Base-by-base conservation (phyloP, 2,797 vertebrate species). In the Phataginus tetradactyla region DNA sequence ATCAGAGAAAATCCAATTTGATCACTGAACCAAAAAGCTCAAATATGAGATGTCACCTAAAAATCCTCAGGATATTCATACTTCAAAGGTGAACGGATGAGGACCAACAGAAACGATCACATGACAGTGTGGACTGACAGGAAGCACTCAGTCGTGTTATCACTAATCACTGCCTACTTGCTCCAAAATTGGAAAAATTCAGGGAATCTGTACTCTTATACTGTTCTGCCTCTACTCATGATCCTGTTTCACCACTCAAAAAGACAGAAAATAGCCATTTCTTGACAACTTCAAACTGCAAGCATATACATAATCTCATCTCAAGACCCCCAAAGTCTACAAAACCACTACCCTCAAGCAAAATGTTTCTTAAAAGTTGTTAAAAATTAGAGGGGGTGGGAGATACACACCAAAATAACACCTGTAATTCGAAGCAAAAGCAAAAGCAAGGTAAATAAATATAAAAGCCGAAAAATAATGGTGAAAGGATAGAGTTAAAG, bases 401-500 rank as follows among this genome's bases (percentile, higher is more conserved):
- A 17, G 32, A 14, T 32, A 5, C 23, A 80, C 32, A 86, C 1
- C 49, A 93, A 92, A 86, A 89, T 53, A 37, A 86, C 23, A 89
- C 0, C 29, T 7, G 1, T 39, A 75, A 83, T 90, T 81, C 68
- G 87, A 90, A 93, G 27, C 69, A 92, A 97, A 96, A 59, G 63
- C 23, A 66, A 97, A 96, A 59, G 63, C 23, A 66, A 84, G 94
- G 75, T 79, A 90, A 96, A 68, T 29, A 74, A 96, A 81, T 32
- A 74, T 23, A 53, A 96, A 96, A 69, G 13, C 20, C 55, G 74
- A 83, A 71, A 95, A 81, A 78, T 25, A 86, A 39, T 0, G 84
- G 18, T 59, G 25, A 74, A 95, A 86, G n/a, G 11, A 27, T 0
- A 61, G 21, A 87, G 51, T 75, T 64, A 71, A 59, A 84, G 51